Conservation (phyloP, 2,888 invertebrate species). For the Trachelus stipa region DNA sequence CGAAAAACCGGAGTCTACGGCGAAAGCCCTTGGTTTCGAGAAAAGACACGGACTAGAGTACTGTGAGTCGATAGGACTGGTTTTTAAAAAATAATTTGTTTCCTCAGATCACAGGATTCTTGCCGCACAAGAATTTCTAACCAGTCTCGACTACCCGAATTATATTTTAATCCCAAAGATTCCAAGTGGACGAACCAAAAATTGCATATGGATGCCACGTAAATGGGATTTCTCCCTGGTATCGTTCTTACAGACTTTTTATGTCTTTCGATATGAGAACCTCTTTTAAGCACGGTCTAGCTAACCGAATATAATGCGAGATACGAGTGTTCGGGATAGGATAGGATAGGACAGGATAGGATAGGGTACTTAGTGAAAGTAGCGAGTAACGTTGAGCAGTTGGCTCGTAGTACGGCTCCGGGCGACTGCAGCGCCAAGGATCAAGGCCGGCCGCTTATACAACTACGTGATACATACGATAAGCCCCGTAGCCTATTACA, state of each 20-base stretch:
- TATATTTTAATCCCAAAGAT: background rate
- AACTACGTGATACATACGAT: constrained; percentile 34
- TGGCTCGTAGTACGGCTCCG: constrained; percentile 38
- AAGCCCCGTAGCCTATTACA: background rate
- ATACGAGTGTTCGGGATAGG: constrained; percentile 41
- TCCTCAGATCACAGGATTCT: background rate
- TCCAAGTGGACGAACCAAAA: background rate
- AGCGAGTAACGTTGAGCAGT: constrained; percentile 46
- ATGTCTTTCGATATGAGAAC: constrained; percentile 31
- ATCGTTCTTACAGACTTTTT: background rate
- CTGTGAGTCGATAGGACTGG: background rate
- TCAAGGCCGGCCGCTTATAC: constrained; percentile 61
- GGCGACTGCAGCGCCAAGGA: constrained; percentile 63
- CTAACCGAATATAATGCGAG: constrained; percentile 48
- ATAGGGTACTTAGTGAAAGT: constrained; percentile 58
- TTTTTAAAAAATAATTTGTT: background rate
- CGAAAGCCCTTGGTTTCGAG: background rate
- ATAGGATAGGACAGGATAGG: constrained; percentile 43
- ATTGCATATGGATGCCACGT: background rate
- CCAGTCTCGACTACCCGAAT: background rate
- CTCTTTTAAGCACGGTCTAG: constrained; percentile 43
- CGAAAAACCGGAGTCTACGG: background rate
- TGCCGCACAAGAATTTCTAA: background rate
- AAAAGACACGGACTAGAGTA: background rate
- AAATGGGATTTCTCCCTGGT: background rate